Conservation (phyloP, 1,140 invertebrate species). For the Aphaenogaster rudis region DNA sequence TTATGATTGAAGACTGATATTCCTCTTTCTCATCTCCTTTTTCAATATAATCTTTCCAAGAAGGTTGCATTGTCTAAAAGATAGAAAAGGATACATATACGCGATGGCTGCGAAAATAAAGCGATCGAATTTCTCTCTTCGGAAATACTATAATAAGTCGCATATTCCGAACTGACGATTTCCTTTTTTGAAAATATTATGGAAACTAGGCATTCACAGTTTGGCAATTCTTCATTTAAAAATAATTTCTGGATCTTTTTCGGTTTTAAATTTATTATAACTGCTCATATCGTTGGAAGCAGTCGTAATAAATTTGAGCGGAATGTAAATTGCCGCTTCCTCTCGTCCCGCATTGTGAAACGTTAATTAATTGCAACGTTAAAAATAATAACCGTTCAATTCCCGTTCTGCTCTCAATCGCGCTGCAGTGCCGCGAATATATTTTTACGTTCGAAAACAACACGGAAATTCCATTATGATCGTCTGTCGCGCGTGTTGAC, state of each 20-base stretch:
- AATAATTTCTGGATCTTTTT: not conserved
- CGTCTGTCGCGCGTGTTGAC: not conserved
- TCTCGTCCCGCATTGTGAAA: not conserved
- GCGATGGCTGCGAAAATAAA: not conserved
- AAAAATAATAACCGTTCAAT: conserved; percentile 52
- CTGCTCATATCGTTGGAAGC: not conserved
- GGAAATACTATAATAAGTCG: not conserved
- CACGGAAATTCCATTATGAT: conserved; percentile 57
- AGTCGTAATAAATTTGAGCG: conserved; percentile 39
- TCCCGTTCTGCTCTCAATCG: conserved; percentile 16
- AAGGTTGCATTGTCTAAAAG: not conserved
- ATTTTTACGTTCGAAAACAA: conserved; percentile 38
- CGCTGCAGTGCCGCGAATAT: conserved; percentile 1
- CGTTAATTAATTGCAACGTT: conserved; percentile 53
- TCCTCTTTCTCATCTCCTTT: not conserved
- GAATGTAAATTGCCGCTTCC: conserved; percentile 29
- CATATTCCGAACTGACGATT: not conserved
- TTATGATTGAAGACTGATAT: not conserved
- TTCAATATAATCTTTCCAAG: not conserved
- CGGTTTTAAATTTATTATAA: conserved; percentile 13
- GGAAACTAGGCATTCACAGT: not conserved
- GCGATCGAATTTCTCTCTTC: not conserved
- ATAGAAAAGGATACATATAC: not conserved
- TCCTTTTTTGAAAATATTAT: not conserved
- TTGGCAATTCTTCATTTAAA: not conserved